Evolutionary conservation across 2,888 invertebrate genomes (phyloP).

Genomic region (Hirtodrosophila trivittata): DNA sequence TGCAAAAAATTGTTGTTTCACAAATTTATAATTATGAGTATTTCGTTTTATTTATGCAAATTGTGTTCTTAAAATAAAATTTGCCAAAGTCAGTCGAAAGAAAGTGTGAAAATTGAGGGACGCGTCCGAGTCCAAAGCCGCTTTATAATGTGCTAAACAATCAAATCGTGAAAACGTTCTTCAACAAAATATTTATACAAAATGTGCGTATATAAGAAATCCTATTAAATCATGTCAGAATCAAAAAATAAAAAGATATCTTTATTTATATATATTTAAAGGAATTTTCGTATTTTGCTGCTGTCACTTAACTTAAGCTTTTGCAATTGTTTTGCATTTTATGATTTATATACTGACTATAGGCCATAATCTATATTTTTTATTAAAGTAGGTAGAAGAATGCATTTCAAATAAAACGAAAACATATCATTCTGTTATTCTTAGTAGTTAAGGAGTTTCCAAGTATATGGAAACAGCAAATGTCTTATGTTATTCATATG

Average conservation of each 20-base stretch:
- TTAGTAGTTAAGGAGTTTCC: too few species aligned
- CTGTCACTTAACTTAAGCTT: slow-evolving; percentile 29
- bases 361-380: not conserved
- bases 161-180: slow-evolving; percentile 40
- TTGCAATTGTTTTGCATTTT: slow-evolving; percentile 34
- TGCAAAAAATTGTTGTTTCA: slow-evolving; percentile 31
- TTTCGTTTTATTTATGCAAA: slow-evolving; percentile 52
- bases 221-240: slow-evolving; percentile 53
- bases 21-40: slow-evolving; percentile 35
- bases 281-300: slow-evolving; percentile 28
- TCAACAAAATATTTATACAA: slow-evolving; percentile 27
- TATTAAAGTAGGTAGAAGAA: slow-evolving; percentile 16
- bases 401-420: too few species aligned
- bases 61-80: slow-evolving; percentile 54
- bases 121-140: slow-evolving; percentile 35
- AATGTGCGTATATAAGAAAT: slow-evolving; percentile 30
- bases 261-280: slow-evolving; percentile 17
- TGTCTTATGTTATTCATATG: not conserved
- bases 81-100: slow-evolving; percentile 47
- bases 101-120: slow-evolving; percentile 69
- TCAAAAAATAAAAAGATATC: slow-evolving; percentile 18
- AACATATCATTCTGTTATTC: too few species aligned
- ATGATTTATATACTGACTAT: slow-evolving; percentile 33
- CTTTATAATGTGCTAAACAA: slow-evolving; percentile 60
- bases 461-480: too few species aligned